Percentiles rank a stretch among this genome's conserved stretches.
phyloP scores from a whole-genome alignment of 2,888 invertebrate genomes.

The Rhaphigaster nebulosa region DNA sequence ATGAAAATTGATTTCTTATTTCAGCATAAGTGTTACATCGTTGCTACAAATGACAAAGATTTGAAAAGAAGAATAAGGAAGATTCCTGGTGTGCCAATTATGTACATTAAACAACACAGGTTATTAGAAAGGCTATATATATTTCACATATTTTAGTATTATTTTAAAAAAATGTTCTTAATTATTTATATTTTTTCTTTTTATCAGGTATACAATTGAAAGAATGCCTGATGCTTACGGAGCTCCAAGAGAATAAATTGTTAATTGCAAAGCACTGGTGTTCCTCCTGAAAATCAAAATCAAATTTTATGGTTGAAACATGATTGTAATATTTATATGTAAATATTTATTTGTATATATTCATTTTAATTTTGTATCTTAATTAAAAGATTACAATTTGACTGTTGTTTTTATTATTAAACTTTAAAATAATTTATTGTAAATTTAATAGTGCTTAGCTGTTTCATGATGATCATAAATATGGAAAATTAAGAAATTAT shows the following conservation, averaged over 20 bases:
- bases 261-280: neutral
- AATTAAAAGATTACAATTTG: slow-evolving; percentile 6
- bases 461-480: no score
- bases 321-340: slow-evolving; percentile 40
- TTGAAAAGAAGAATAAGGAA: slow-evolving; percentile 94
- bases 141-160: neutral
- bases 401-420: neutral
- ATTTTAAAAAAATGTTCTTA: neutral
- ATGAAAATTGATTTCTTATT: slow-evolving; percentile 64
- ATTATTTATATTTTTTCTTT: slow-evolving; percentile 47
- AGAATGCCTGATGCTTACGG: slow-evolving; percentile 99
- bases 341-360: slow-evolving; percentile 28
- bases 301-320: neutral
- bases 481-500: no score
- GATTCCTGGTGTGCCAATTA: slow-evolving; percentile 98
- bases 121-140: slow-evolving; percentile 64
- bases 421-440: neutral
- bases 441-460: no score
- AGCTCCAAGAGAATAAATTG: slow-evolving; percentile 78
- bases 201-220: slow-evolving; percentile 86
- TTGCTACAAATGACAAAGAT: slow-evolving; percentile 99
- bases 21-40: slow-evolving; percentile 98
- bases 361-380: slow-evolving; percentile 24
- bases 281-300: neutral
- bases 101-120: slow-evolving; percentile 94